Evolutionary conservation across 2,113 vertebrate species (phyloP).

Genomic region (Anguilla japonica): DNA sequence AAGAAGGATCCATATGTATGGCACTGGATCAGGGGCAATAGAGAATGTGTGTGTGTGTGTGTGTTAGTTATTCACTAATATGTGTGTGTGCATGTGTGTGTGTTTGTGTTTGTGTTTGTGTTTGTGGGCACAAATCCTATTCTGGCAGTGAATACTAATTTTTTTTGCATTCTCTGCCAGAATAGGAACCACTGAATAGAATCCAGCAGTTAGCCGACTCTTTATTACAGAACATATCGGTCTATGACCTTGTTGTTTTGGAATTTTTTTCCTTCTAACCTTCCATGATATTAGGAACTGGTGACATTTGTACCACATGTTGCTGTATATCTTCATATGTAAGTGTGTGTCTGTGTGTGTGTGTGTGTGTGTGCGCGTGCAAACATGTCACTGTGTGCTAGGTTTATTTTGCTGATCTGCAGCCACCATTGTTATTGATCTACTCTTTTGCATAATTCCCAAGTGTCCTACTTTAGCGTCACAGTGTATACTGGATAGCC

Average conservation of each 20-base stretch:
- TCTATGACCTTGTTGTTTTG: slow-evolving; percentile 39
- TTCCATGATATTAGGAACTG: slow-evolving; percentile 10
- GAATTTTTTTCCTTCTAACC: slow-evolving; percentile 38
- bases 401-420: neutral
- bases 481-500: too few relatives aligned
- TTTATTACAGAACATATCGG: slow-evolving; percentile 44
- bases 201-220: slow-evolving; percentile 49
- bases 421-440: too few relatives aligned
- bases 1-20: neutral
- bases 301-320: neutral
- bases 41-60: neutral
- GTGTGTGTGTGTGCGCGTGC: neutral
- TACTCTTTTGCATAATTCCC: too few relatives aligned
- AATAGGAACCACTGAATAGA: slow-evolving; percentile 38
- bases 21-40: neutral
- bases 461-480: too few relatives aligned
- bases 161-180: slow-evolving; percentile 40
- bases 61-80: neutral
- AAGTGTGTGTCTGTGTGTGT: neutral
- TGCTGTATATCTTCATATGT: neutral
- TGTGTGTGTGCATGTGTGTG: neutral
- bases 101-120: neutral
- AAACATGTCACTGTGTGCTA: neutral
- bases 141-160: neutral
- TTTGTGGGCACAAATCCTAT: too few relatives aligned